A percentile compares a stretch with the other conserved stretches of the same genome.
Conservation (phyloP, 2,113 vertebrate species). For the Emydocephalus ijimae region DNA sequence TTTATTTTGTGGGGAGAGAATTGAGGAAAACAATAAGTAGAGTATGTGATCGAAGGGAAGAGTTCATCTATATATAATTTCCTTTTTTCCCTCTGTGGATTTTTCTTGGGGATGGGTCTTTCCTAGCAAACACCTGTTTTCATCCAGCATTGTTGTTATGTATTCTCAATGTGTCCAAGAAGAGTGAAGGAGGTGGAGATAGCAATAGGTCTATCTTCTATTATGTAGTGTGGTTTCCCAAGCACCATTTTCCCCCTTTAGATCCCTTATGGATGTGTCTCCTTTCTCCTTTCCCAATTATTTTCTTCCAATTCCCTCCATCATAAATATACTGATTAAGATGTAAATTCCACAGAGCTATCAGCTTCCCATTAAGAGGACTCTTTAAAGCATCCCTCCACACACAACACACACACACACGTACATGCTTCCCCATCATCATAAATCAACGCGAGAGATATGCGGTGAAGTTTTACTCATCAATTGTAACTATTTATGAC, state of each 20-base stretch:
- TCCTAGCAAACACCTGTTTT: background rate
- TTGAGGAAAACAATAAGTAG: background rate
- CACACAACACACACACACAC: background rate
- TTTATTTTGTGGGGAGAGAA: background rate
- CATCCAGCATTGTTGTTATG: background rate
- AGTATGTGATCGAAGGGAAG: background rate
- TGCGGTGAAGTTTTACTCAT: slow-evolving; percentile 92
- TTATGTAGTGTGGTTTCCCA: background rate
- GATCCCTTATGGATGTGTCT: slow-evolving; percentile 54
- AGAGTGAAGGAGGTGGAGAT: background rate
- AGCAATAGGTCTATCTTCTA: background rate
- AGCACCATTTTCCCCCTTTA: background rate
- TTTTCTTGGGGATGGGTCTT: background rate
- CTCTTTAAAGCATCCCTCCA: slow-evolving; percentile 68
- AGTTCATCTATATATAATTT: background rate
- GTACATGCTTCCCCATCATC: slow-evolving; percentile 51
- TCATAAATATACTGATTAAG: slow-evolving; percentile 94
- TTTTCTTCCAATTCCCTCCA: slow-evolving; percentile 73
- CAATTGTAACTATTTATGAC: slow-evolving; percentile 98
- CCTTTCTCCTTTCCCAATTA: slow-evolving; percentile 70
- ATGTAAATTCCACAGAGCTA: slow-evolving; percentile 96
- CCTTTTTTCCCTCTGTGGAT: background rate
- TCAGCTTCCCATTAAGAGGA: slow-evolving; percentile 92
- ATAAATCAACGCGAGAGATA: slow-evolving; percentile 92
- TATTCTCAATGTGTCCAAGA: background rate